These are phyloP conservation scores for Ectemnius continuus DNA, from an alignment of 2,888 invertebrate genomes.

Conservation along the genomic window DNA sequence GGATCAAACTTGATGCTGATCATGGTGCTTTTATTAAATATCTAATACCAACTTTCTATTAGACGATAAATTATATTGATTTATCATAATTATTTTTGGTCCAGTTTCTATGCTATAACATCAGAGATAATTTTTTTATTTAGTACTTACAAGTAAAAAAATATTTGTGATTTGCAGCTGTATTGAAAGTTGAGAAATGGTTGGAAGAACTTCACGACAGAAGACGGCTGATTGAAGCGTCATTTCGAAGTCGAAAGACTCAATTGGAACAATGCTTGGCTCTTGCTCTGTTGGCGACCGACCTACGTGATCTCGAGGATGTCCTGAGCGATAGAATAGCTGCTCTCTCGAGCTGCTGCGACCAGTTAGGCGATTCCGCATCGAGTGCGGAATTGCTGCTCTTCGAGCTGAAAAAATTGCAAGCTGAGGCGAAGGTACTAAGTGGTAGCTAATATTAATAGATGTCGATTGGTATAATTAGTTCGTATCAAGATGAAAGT, in stretches of 20 bases:
- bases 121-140: no score
- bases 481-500: neutral
- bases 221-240: conserved; percentile 84
- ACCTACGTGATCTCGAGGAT: conserved; percentile 84
- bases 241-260: conserved; percentile 84
- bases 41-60: neutral
- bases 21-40: conserved; percentile 59
- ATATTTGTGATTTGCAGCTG: conserved; percentile 78
- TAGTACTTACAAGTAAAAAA: neutral
- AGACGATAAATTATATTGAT: neutral
- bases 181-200: conserved; percentile 87
- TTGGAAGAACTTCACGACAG: conserved; percentile 87
- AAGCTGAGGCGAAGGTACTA: conserved; percentile 84
- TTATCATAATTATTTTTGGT: neutral
- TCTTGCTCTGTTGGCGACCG: conserved; percentile 85
- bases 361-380: conserved; percentile 86
- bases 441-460: no score
- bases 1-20: conserved; percentile 80
- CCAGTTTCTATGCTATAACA: no score
- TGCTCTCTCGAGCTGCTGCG: conserved; percentile 80
- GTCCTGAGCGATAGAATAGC: conserved; percentile 80
- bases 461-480: neutral
- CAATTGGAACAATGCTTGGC: conserved; percentile 89
- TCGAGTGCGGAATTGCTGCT: conserved; percentile 84
- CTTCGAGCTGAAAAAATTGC: conserved; percentile 84